phyloP scores from a whole-genome alignment of 2,888 invertebrate species.

The Tenthredo livida region DNA sequence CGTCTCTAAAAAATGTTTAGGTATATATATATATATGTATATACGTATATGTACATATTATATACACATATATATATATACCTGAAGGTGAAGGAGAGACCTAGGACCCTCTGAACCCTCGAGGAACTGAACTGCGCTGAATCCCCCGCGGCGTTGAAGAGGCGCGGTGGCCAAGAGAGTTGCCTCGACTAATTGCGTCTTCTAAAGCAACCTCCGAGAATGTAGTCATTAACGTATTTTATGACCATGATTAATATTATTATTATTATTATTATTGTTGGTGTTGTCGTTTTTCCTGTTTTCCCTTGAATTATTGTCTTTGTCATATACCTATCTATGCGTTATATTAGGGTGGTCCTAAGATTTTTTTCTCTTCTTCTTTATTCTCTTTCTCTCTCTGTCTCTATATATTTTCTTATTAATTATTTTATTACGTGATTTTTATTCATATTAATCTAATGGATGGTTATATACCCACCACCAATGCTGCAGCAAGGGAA shows the following conservation, averaged over 20 bases:
- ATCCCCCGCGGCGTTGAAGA: constrained; percentile 24
- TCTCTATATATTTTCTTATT: too few relatives aligned
- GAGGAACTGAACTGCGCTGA: neutral
- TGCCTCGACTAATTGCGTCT: constrained; percentile 36
- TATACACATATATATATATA: neutral
- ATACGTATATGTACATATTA: neutral
- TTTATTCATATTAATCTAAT: too few relatives aligned
- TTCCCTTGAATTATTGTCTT: neutral
- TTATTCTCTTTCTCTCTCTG: too few relatives aligned
- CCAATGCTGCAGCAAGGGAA: too few relatives aligned
- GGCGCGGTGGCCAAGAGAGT: neutral
- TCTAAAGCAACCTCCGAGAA: constrained; percentile 32
- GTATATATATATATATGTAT: neutral
- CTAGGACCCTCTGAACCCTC: constrained; percentile 19
- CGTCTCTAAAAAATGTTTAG: neutral
- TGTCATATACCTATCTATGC: too few relatives aligned
- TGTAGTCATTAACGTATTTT: constrained; percentile 45
- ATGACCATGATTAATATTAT: neutral
- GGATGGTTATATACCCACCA: too few relatives aligned
- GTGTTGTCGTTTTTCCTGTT: neutral
- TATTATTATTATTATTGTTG: neutral
- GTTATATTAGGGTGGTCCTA: too few relatives aligned
- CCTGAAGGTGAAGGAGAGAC: neutral
- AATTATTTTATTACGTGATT: too few relatives aligned
- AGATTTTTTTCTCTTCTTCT: too few relatives aligned